Evolutionary conservation across 2,113 vertebrate species (phyloP).

Genomic region (Tor tambroides): DNA sequence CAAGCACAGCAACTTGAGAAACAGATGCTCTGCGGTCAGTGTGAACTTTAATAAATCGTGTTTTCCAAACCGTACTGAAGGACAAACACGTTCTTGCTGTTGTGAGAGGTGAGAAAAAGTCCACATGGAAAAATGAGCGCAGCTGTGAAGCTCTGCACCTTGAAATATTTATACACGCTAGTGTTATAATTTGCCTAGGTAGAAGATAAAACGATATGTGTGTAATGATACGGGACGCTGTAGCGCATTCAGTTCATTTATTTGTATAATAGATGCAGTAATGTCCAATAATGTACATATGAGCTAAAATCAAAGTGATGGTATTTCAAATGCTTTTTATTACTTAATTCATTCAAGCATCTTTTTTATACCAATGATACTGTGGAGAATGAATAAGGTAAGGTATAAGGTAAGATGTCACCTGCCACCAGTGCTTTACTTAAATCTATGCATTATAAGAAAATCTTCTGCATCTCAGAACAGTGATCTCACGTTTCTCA

Average conservation of each 20-base stretch:
- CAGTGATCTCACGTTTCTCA: no score
- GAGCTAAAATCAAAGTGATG: not conserved
- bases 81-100: not conserved
- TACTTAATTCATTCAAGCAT: not conserved
- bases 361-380: not conserved
- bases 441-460: no score
- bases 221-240: not conserved
- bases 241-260: not conserved
- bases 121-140: not conserved
- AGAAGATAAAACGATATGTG: not conserved
- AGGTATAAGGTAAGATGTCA: not conserved
- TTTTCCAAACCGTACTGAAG: not conserved
- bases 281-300: not conserved
- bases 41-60: slow-evolving; percentile 7
- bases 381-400: not conserved
- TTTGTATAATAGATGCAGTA: not conserved
- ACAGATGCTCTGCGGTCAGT: not conserved
- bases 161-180: not conserved
- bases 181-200: not conserved
- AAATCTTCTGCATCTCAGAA: no score
- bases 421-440: not conserved
- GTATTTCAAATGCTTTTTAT: not conserved
- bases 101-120: not conserved
- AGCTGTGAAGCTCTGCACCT: slow-evolving; percentile 1
- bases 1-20: not conserved